phyloP scores from a whole-genome alignment of 2,888 invertebrate genomes.

The Troides aeacus region DNA sequence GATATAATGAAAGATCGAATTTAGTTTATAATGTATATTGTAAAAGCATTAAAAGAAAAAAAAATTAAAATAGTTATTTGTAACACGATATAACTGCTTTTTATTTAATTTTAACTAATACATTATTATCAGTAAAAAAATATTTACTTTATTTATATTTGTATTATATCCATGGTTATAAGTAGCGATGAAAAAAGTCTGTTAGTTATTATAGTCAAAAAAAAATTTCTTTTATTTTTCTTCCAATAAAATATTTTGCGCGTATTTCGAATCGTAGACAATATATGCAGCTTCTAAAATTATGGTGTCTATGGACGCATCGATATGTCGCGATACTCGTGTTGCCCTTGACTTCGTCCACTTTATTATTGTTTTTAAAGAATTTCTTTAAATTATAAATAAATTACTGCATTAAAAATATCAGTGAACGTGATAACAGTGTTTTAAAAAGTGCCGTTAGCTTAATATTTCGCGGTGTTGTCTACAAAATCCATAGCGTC shows the following conservation, averaged over 20 bases:
- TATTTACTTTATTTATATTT: neutral
- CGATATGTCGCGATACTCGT: constrained; percentile 61
- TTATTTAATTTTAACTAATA: neutral
- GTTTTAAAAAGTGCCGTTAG: constrained; percentile 46
- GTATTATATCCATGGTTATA: neutral
- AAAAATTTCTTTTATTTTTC: neutral
- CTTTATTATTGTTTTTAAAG: constrained; percentile 65
- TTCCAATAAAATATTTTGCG: neutral
- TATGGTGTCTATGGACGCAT: constrained; percentile 57
- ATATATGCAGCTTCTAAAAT: constrained; percentile 1
- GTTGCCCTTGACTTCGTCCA: constrained; percentile 73
- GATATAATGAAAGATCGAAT: too few relatives aligned
- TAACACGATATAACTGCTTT: too few relatives aligned
- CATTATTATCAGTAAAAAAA: neutral
- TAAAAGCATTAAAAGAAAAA: too few relatives aligned
- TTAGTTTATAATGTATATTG: too few relatives aligned
- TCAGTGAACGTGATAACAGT: constrained; percentile 40
- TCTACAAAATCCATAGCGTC: constrained; percentile 69
- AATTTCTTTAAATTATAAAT: constrained; percentile 47
- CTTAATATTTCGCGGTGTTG: constrained; percentile 41
- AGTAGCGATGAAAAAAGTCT: neutral
- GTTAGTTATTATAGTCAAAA: neutral
- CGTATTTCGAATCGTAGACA: constrained; percentile 13
- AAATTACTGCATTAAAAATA: constrained; percentile 39
- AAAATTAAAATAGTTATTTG: too few relatives aligned